Percentiles rank a stretch among this genome's conserved stretches.
Evolutionary conservation across 2,888 invertebrate species (phyloP).

Genomic region (Iphiclides podalirius): DNA sequence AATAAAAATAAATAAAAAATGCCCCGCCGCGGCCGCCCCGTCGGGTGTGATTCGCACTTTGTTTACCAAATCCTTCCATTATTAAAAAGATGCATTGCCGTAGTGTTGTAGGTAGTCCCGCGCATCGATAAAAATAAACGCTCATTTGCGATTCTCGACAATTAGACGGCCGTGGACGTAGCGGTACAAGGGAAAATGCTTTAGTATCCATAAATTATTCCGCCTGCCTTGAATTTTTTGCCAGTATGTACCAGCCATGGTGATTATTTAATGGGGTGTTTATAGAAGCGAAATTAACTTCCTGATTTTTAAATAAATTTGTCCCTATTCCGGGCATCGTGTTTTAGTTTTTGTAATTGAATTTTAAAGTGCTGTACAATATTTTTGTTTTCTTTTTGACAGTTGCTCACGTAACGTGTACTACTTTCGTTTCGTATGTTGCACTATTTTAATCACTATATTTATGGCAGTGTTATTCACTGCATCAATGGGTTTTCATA

Average conservation of each 20-base stretch:
- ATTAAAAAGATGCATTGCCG: conserved; percentile 66
- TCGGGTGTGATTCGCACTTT: conserved; percentile 44
- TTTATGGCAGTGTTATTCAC: too few relatives aligned
- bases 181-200: conserved; percentile 52
- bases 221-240: conserved; percentile 29
- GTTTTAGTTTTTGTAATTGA: too few relatives aligned
- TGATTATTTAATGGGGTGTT: conserved; percentile 40
- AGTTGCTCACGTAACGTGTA: too few relatives aligned
- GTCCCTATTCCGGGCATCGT: too few relatives aligned
- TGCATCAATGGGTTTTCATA: too few relatives aligned
- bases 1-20: conserved; percentile 39
- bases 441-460: too few relatives aligned
- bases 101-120: conserved; percentile 44
- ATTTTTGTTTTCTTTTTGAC: too few relatives aligned
- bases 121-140: conserved; percentile 46
- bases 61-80: conserved; percentile 72
- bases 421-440: too few relatives aligned
- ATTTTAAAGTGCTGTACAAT: too few relatives aligned
- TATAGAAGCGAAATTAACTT: conserved; percentile 16
- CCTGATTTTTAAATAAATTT: background rate
- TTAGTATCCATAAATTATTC: conserved; percentile 58
- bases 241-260: conserved; percentile 26
- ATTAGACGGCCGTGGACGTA: conserved; percentile 41
- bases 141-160: conserved; percentile 43
- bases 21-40: conserved; percentile 28